phyloP scores from a whole-genome alignment of 2,113 vertebrate species.

The Neodontobutis hainanensis region DNA sequence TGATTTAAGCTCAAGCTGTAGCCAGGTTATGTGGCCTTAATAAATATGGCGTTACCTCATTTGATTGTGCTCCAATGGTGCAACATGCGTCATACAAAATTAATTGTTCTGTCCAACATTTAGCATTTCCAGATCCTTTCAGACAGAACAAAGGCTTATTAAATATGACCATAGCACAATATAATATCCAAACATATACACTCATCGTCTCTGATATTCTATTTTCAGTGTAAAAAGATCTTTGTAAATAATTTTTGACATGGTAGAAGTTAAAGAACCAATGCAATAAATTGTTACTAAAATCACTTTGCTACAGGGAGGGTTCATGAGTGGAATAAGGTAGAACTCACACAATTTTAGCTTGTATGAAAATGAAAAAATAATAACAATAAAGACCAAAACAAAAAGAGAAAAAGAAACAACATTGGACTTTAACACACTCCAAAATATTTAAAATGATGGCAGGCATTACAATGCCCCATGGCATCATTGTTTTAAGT shows the following conservation, averaged over 20 bases:
- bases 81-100: constrained; percentile 60
- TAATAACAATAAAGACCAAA: constrained; percentile 33
- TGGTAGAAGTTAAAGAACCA: constrained; percentile 35
- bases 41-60: constrained; percentile 50
- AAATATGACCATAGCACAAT: constrained; percentile 23
- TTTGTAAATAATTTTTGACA: constrained; percentile 33
- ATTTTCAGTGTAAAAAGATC: constrained; percentile 47
- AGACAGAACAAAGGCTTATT: constrained; percentile 49
- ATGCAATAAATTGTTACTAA: constrained; percentile 22
- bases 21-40: constrained; percentile 47
- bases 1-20: constrained; percentile 60
- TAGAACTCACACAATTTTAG: constrained; percentile 60
- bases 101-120: constrained; percentile 53
- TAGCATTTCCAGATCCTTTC: constrained; percentile 57
- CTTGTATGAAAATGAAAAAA: constrained; percentile 60
- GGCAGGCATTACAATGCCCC: constrained; percentile 59
- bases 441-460: constrained; percentile 57
- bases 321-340: constrained; percentile 30
- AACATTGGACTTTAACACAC: constrained; percentile 71
- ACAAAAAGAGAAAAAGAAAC: constrained; percentile 41
- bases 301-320: constrained; percentile 34
- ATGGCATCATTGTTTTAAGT: constrained; percentile 76
- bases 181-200: constrained; percentile 34
- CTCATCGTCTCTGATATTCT: constrained; percentile 34
- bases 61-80: constrained; percentile 78